Evolutionary conservation across 1,140 invertebrate genomes (phyloP).

Genomic region (Diorhabda elongata): DNA sequence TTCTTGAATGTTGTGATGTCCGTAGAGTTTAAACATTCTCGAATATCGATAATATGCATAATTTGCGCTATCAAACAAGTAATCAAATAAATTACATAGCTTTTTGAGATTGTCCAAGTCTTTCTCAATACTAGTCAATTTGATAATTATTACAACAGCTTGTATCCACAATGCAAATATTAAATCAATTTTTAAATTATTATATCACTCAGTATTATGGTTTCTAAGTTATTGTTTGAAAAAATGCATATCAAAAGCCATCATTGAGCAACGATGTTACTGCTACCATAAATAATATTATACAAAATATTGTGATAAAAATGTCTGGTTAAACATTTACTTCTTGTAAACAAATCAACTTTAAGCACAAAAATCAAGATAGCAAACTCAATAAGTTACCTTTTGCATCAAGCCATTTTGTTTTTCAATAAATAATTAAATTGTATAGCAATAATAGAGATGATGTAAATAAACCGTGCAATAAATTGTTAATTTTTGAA

Average conservation of each 20-base stretch:
- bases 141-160: constrained; percentile 12
- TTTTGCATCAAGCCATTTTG: constrained; percentile 25
- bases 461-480: constrained; percentile 18
- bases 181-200: constrained; percentile 25
- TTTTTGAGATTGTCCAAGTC: constrained; percentile 11
- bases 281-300: background rate
- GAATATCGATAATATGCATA: constrained; percentile 20
- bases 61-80: constrained; percentile 15
- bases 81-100: constrained; percentile 21
- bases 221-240: constrained; percentile 26
- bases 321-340: constrained; percentile 19
- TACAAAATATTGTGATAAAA: constrained; percentile 16
- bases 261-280: background rate
- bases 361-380: constrained; percentile 10
- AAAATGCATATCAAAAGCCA: constrained; percentile 8
- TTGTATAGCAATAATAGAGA: constrained; percentile 30
- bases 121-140: constrained; percentile 29
- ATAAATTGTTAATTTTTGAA: constrained; percentile 34
- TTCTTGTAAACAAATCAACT: background rate
- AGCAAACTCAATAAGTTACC: constrained; percentile 27
- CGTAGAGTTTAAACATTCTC: constrained; percentile 18
- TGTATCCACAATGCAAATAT: constrained; percentile 16
- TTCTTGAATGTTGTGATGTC: constrained; percentile 27
- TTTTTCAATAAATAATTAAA: constrained; percentile 14
- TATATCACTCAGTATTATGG: constrained; percentile 27